Conservation (phyloP, 2,113 vertebrate species). For the Heliornis fulica region DNA sequence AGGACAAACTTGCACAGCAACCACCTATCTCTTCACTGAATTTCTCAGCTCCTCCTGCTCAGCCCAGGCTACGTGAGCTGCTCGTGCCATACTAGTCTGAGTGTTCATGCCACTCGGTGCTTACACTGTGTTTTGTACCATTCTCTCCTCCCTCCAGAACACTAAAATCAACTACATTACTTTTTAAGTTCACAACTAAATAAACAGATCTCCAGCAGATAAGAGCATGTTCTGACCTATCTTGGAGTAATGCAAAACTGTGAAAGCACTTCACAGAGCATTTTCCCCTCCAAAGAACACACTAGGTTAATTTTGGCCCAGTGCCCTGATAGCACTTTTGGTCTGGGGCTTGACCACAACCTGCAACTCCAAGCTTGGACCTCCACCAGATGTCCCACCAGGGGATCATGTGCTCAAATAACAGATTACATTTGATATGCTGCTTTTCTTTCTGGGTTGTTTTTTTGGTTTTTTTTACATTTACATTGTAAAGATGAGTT, state of each 20-base stretch:
- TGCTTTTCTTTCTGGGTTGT: not conserved
- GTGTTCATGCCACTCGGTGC: not conserved
- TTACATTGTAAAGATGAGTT: not conserved
- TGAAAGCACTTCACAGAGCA: not conserved
- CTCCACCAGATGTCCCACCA: not conserved
- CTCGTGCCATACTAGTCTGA: not conserved
- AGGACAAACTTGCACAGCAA: not conserved
- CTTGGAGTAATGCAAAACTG: not conserved
- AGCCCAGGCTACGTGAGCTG: not conserved
- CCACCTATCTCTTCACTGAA: not conserved
- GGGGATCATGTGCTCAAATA: too few species aligned
- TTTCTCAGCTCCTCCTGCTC: not conserved
- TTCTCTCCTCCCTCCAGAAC: not conserved
- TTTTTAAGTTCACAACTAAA: not conserved
- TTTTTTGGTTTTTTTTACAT: too few species aligned
- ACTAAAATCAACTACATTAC: not conserved
- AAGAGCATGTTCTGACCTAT: not conserved
- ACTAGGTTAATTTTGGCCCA: not conserved
- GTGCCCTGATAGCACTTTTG: not conserved
- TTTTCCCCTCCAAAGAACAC: not conserved
- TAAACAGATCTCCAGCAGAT: not conserved
- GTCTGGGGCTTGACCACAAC: not conserved
- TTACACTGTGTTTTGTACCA: not conserved
- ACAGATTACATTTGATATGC: not conserved
- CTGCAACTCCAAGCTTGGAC: not conserved